These are phyloP conservation scores for Tinea semifulvella DNA, from an alignment of 2,888 invertebrate genomes.

Conservation along the genomic window DNA sequence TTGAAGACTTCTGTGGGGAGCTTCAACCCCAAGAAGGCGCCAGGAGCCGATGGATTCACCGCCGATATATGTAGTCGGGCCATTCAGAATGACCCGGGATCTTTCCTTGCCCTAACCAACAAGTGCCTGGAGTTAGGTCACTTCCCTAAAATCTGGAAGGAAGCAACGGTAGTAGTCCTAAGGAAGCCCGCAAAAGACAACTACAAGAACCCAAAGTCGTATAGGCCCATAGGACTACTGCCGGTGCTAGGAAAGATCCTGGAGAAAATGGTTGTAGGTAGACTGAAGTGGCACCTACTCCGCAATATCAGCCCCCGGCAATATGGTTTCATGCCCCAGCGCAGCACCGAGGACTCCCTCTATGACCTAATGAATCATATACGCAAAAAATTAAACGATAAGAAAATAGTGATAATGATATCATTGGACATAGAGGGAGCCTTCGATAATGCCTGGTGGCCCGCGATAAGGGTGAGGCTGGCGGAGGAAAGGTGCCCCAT, in stretches of 20 bases:
- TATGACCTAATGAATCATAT: too few species aligned
- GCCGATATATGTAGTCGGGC: slow-evolving; percentile 18
- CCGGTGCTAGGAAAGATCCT: too few species aligned
- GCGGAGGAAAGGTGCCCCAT: slow-evolving; percentile 9
- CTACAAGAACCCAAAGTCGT: too few species aligned
- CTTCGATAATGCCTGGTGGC: too few species aligned
- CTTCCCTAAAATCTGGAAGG: background rate
- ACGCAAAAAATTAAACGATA: background rate
- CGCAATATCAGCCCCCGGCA: slow-evolving; percentile 19
- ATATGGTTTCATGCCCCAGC: too few species aligned
- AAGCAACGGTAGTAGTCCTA: background rate
- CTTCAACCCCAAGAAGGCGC: slow-evolving; percentile 20
- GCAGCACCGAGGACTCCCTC: too few species aligned
- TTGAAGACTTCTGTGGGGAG: slow-evolving; percentile 1
- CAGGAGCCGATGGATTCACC: slow-evolving; percentile 20
- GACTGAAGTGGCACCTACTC: slow-evolving; percentile 21
- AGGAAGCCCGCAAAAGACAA: background rate
- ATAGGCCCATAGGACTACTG: too few species aligned
- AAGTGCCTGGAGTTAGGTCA: background rate
- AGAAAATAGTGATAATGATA: background rate
- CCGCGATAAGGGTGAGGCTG: too few species aligned
- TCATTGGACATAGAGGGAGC: too few species aligned
- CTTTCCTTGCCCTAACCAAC: too few species aligned
- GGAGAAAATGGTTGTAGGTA: too few species aligned
- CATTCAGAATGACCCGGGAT: background rate